Evolutionary conservation across 2,113 vertebrate species (phyloP).

Genomic region (Grammomys dolichurus): DNA sequence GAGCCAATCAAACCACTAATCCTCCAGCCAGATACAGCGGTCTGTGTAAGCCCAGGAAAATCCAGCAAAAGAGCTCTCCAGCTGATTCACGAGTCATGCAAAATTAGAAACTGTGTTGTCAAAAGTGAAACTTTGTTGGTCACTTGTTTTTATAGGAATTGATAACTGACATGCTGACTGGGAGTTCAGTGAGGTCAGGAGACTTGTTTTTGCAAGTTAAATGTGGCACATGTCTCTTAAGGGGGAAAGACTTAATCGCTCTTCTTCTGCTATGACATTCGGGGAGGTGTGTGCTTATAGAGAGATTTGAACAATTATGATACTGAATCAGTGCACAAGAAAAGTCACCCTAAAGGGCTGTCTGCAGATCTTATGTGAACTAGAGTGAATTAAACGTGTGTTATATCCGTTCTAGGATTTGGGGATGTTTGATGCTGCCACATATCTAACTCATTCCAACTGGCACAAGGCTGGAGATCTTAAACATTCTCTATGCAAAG

Average conservation of each 20-base stretch:
- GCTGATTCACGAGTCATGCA: neutral
- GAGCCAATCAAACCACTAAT: neutral
- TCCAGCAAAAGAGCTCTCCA: neutral
- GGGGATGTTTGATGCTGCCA: neutral
- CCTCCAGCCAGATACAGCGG: neutral
- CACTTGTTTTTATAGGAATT: neutral
- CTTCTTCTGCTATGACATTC: neutral
- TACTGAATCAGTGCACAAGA: neutral
- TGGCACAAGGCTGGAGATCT: neutral
- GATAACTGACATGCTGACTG: neutral
- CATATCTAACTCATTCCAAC: neutral
- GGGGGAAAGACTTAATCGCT: neutral
- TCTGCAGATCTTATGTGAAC: neutral
- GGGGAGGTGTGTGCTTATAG: neutral
- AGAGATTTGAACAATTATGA: neutral
- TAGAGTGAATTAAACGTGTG: neutral
- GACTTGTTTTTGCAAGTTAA: conserved; percentile 34
- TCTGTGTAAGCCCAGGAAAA: neutral
- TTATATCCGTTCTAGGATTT: neutral
- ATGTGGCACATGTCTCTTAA: neutral
- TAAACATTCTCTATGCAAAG: conserved; percentile 9
- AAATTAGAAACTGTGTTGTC: neutral
- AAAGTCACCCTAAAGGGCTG: neutral
- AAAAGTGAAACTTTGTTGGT: neutral
- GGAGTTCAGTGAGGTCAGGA: neutral